Conservation (phyloP, 2,888 invertebrate species). For the Lithosia quadra region DNA sequence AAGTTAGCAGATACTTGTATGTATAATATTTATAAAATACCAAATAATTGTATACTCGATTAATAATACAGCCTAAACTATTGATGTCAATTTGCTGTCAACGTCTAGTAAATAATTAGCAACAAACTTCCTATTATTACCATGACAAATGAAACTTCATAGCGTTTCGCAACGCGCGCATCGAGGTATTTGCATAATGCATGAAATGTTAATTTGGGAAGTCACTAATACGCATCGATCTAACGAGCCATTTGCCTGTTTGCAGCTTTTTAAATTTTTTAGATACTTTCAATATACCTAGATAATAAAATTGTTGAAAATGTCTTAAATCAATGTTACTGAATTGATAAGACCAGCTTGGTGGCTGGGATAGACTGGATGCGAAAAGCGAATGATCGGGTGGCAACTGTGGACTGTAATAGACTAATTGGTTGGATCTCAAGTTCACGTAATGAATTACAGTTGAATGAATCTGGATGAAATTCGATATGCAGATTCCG, state of each 20-base stretch:
- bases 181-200: constrained; percentile 64
- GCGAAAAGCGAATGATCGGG: no score
- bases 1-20: no score
- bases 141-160: constrained; percentile 72
- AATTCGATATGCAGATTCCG: no score
- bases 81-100: constrained; percentile 34
- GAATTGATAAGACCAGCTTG: no score
- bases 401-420: no score
- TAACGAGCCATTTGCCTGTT: constrained; percentile 36
- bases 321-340: neutral
- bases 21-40: neutral
- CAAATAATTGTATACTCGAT: neutral
- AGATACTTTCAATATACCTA: neutral
- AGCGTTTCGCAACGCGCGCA: constrained; percentile 55
- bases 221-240: constrained; percentile 60
- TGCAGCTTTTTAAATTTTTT: neutral
- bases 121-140: constrained; percentile 71
- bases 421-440: no score
- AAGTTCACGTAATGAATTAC: no score
- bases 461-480: no score
- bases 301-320: no score
- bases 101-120: constrained; percentile 46
- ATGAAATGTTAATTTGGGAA: constrained; percentile 61
- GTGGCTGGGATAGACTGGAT: no score
- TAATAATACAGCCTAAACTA: constrained; percentile 19